Evolutionary conservation across 2,888 invertebrate genomes (phyloP).

Genomic region (Psococerastis gibbosa): DNA sequence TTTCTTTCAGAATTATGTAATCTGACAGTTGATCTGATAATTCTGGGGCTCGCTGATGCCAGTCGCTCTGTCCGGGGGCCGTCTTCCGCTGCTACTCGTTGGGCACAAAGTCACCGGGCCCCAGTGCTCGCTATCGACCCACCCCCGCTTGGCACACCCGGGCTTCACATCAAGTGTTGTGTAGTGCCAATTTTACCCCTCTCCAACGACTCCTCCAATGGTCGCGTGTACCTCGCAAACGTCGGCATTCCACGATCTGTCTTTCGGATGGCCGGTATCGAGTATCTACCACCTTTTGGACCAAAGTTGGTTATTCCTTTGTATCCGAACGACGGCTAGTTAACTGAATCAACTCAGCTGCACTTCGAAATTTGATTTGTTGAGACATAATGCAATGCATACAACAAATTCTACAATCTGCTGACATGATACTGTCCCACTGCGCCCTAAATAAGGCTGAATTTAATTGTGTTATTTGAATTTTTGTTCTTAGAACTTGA

Average conservation of each 20-base stretch:
- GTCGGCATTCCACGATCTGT: constrained; percentile 61
- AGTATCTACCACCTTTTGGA: constrained; percentile 70
- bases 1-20: constrained; percentile 25
- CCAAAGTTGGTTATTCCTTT: constrained; percentile 63
- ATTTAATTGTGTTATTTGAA: no score
- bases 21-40: constrained; percentile 32
- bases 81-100: constrained; percentile 36
- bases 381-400: no score
- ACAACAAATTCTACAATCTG: no score
- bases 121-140: constrained; percentile 60
- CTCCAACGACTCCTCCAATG: constrained; percentile 37
- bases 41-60: constrained; percentile 31
- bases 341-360: no score
- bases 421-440: no score
- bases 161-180: constrained; percentile 43
- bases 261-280: constrained; percentile 53
- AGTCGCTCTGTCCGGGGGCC: constrained; percentile 27
- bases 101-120: constrained; percentile 51
- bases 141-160: constrained; percentile 41
- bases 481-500: no score
- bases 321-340: constrained; percentile 24
- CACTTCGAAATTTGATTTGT: no score
- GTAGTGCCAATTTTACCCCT: constrained; percentile 52
- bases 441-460: no score
- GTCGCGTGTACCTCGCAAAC: constrained; percentile 68